Evolutionary conservation across 2,797 vertebrate genomes (phyloP).

Genomic region (Lerista edwardsae): DNA sequence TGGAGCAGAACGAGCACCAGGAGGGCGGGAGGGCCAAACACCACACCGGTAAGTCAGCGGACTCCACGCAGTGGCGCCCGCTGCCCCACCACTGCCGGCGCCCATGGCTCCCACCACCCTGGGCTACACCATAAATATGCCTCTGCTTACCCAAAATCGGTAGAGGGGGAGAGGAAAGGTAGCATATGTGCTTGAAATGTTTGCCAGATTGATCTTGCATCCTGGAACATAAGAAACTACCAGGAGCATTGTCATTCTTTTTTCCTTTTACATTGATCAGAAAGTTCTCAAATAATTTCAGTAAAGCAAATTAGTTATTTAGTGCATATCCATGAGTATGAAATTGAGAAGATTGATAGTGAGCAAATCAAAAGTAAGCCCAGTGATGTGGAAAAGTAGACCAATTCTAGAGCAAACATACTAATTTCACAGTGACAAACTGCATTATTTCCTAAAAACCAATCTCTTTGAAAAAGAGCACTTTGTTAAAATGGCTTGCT

Average conservation of each 20-base stretch:
- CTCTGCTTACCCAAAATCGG: no score
- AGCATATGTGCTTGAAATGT: background rate
- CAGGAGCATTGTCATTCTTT: background rate
- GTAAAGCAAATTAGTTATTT: background rate
- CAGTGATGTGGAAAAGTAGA: no score
- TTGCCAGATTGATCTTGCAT: background rate
- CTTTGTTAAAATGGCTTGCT: background rate
- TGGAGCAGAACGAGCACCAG: no score
- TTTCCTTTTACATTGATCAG: background rate
- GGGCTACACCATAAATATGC: no score
- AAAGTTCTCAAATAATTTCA: background rate
- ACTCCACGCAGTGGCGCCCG: no score
- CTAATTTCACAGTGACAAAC: background rate
- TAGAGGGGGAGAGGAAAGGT: background rate
- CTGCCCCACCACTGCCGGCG: no score
- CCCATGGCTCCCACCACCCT: no score
- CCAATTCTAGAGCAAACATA: no score
- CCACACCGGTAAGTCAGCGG: no score
- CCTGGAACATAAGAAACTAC: background rate
- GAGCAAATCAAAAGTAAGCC: background rate
- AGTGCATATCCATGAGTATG: background rate
- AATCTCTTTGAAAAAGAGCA: background rate
- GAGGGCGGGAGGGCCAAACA: no score
- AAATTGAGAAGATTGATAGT: background rate
- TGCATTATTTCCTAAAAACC: background rate